Percentiles rank a stretch among this genome's conserved stretches.
These are phyloP conservation scores for Phaenicophaeus curvirostris DNA, from an alignment of 2,797 vertebrate species.

Conservation along the genomic window DNA sequence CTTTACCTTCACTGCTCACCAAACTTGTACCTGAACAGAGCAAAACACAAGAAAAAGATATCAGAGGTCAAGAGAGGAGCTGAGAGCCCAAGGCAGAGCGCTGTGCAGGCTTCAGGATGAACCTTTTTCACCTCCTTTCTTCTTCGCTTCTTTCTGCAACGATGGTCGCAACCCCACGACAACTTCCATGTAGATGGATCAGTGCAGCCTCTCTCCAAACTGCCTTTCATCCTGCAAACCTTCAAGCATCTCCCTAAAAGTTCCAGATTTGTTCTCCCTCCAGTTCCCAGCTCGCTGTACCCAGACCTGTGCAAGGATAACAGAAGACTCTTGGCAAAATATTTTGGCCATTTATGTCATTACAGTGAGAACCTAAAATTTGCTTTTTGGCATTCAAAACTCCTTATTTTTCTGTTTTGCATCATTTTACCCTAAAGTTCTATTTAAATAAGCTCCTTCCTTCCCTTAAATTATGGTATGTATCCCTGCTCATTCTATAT, in stretches of 20 bases:
- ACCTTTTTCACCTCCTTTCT: neutral
- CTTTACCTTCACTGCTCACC: neutral
- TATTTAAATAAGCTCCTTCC: neutral
- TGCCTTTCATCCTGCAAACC: neutral
- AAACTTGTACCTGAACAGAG: neutral
- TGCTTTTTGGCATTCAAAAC: neutral
- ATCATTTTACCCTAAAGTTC: neutral
- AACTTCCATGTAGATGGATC: rapidly evolving
- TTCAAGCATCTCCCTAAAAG: neutral
- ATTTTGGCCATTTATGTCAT: neutral
- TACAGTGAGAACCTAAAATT: neutral
- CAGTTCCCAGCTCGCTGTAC: rapidly evolving
- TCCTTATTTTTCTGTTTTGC: neutral
- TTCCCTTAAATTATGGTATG: neutral
- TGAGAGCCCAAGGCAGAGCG: neutral
- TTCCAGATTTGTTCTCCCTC: neutral
- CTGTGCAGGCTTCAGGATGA: neutral
- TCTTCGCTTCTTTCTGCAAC: neutral
- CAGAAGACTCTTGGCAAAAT: neutral
- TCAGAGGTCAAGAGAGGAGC: neutral
- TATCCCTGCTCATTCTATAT: neutral
- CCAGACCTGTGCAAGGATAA: neutral
- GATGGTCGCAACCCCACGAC: neutral
- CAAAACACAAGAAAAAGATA: neutral
- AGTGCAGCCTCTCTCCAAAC: neutral